These are phyloP conservation scores for Mustelus asterias DNA, from an alignment of 2,113 vertebrate genomes.

Conservation along the genomic window DNA sequence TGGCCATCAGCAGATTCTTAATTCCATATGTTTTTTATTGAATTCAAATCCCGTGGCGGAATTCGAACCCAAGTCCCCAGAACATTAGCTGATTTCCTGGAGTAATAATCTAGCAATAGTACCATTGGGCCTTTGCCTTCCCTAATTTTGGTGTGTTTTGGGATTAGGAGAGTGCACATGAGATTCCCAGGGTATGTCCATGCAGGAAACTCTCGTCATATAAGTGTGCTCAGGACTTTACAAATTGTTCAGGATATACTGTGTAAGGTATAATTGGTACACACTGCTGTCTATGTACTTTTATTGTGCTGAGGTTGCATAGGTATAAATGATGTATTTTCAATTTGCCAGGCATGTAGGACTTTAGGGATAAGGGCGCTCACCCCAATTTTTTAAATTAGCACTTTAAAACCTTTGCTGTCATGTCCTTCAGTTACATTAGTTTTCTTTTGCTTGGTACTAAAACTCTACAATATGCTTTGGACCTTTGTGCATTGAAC, in stretches of 20 bases:
- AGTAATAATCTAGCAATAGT: too few relatives aligned
- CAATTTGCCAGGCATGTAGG: neutral
- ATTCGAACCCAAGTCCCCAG: too few relatives aligned
- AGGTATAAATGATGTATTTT: neutral
- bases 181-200: neutral
- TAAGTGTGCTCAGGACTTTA: neutral
- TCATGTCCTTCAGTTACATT: neutral
- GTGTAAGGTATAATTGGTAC: neutral
- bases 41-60: too few relatives aligned
- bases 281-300: neutral
- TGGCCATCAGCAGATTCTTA: too few relatives aligned
- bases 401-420: neutral
- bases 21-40: too few relatives aligned
- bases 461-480: neutral
- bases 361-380: neutral
- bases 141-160: neutral
- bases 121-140: too few relatives aligned
- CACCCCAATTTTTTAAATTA: neutral
- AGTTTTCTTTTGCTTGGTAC: neutral
- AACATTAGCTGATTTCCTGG: too few relatives aligned
- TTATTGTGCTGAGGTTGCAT: neutral
- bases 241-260: neutral
- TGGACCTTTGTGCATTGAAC: conserved; percentile 1
- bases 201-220: neutral
- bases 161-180: neutral